These are phyloP conservation scores for Platysteira castanea DNA, from an alignment of 2,113 vertebrate genomes.

Conservation along the genomic window DNA sequence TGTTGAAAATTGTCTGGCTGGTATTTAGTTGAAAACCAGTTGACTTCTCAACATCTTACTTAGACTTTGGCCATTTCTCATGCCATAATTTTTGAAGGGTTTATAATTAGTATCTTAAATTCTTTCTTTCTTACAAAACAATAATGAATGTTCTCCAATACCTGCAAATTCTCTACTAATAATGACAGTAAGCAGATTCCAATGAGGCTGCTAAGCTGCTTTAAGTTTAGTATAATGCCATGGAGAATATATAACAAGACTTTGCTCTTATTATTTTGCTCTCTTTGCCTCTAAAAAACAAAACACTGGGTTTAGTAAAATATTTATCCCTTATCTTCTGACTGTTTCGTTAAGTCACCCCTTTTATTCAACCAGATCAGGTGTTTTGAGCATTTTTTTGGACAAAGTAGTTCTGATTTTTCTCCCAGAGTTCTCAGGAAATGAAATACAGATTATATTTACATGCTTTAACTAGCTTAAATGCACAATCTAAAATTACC, in stretches of 20 bases:
- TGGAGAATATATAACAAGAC: background rate
- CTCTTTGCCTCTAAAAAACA: background rate
- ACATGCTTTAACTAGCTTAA: background rate
- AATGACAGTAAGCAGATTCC: background rate
- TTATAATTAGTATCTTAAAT: background rate
- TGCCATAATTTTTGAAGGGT: background rate
- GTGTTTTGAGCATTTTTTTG: background rate
- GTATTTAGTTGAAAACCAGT: conserved; percentile 29
- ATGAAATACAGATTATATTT: background rate
- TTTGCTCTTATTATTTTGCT: background rate
- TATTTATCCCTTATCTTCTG: background rate
- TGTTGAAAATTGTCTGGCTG: conserved; percentile 21
- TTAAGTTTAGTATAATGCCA: background rate
- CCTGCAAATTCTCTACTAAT: background rate
- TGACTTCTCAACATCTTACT: background rate
- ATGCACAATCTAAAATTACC: background rate
- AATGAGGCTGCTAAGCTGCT: background rate
- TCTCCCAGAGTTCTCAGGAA: background rate
- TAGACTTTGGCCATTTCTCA: background rate
- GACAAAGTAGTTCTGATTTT: background rate
- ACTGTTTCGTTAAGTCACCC: background rate
- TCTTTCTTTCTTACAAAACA: background rate
- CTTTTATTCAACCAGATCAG: background rate
- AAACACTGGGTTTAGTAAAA: background rate
- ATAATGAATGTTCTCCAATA: background rate